phyloP scores from a whole-genome alignment of 1,140 invertebrate species.

The Pollicipes pollicipes region DNA sequence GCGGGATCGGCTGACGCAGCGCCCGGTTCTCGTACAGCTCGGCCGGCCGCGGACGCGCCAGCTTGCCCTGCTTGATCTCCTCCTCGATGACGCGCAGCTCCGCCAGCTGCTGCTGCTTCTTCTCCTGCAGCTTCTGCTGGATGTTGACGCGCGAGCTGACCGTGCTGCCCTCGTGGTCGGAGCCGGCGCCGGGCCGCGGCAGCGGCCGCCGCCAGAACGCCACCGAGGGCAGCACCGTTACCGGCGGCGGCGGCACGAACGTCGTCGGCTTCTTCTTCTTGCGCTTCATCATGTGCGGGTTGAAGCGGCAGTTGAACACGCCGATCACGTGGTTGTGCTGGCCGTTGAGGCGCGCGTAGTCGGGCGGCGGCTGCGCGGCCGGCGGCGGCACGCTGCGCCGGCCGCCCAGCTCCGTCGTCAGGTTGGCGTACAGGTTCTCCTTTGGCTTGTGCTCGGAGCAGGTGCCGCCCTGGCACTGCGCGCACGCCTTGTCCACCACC shows the following conservation, averaged over 20 bases:
- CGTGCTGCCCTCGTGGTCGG: conserved; percentile 49
- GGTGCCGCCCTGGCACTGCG: neutral
- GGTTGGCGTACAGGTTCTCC: neutral
- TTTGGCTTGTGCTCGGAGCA: neutral
- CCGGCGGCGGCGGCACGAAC: conserved; percentile 47
- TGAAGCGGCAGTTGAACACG: conserved; percentile 75
- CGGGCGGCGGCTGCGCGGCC: neutral
- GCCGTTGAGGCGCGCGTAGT: neutral
- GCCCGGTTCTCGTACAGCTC: conserved; percentile 27
- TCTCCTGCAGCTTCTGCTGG: conserved; percentile 67
- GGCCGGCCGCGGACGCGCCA: conserved; percentile 34
- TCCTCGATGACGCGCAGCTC: conserved; percentile 52
- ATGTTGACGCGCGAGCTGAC: conserved; percentile 62
- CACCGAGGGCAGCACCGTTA: conserved; percentile 28
- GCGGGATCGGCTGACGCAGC: conserved; percentile 27
- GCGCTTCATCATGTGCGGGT: conserved; percentile 55
- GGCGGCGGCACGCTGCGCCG: neutral
- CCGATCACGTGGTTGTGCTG: conserved; percentile 40
- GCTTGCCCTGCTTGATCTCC: conserved; percentile 57
- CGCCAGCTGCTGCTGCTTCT: conserved; percentile 68
- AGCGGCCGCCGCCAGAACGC: conserved; percentile 64
- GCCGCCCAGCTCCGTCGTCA: neutral
- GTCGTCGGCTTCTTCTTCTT: conserved; percentile 78
- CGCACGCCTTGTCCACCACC: neutral
- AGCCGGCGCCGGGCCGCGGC: conserved; percentile 40